phyloP scores from a whole-genome alignment of 2,113 vertebrate genomes.

The Desmodus rotundus region DNA sequence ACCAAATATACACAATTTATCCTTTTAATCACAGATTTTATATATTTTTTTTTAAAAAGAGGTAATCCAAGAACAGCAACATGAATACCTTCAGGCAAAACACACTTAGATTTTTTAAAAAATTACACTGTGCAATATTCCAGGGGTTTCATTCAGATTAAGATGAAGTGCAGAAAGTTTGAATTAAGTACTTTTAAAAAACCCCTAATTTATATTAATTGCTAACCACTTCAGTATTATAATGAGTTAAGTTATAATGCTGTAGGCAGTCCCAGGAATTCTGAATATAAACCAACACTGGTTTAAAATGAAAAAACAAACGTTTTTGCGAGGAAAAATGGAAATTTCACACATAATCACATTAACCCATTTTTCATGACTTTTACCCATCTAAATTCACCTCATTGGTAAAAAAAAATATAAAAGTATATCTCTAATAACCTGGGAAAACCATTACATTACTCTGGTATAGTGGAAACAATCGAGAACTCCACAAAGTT shows the following conservation, averaged over 20 bases:
- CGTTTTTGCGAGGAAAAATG: not conserved
- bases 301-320: constrained; percentile 16
- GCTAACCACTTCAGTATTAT: not conserved
- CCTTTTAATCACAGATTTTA: not conserved
- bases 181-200: not conserved
- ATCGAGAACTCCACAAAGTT: not conserved
- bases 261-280: constrained; percentile 12
- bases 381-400: constrained; percentile 9
- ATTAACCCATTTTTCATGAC: constrained; percentile 1
- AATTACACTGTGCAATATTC: not conserved
- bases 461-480: not conserved
- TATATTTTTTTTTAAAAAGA: not conserved
- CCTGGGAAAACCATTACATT: not conserved
- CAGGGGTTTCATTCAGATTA: constrained; percentile 24
- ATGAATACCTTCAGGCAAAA: constrained; percentile 24
- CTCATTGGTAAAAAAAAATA: not conserved
- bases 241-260: not conserved
- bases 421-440: constrained; percentile 3
- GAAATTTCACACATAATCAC: not conserved
- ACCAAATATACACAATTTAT: not conserved
- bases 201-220: not conserved
- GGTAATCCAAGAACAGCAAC: not conserved
- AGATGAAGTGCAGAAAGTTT: not conserved
- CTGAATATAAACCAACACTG: constrained; percentile 14
- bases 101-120: not conserved